These are phyloP conservation scores for Neoitamus cyanurus DNA, from an alignment of 2,888 invertebrate genomes.

Conservation along the genomic window DNA sequence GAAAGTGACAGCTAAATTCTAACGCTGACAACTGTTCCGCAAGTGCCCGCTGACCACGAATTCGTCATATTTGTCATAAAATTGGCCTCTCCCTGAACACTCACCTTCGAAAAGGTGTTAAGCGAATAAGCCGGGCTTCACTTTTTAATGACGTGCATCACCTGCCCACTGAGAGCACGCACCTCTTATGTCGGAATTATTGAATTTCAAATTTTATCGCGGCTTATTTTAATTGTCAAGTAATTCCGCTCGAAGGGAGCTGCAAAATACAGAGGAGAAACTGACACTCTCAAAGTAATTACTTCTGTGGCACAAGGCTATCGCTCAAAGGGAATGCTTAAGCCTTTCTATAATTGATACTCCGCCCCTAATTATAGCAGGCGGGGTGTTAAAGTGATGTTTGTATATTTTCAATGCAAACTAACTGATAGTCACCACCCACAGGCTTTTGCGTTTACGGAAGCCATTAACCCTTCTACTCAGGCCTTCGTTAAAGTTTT, in stretches of 20 bases:
- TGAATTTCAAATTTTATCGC: not conserved
- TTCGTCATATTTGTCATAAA: not conserved
- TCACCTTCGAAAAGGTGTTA: not conserved
- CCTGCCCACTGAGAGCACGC: not conserved
- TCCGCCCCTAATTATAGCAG: slow-evolving; percentile 45
- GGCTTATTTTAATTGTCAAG: not conserved
- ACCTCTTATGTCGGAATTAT: not conserved
- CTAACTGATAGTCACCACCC: slow-evolving; percentile 27
- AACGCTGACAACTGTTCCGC: not conserved
- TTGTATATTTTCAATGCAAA: slow-evolving; percentile 37
- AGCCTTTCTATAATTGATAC: slow-evolving; percentile 39
- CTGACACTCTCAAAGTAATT: slow-evolving; percentile 7
- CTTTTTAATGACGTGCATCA: slow-evolving; percentile 1
- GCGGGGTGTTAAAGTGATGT: slow-evolving; percentile 41
- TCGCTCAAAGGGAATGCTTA: slow-evolving; percentile 37
- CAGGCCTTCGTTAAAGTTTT: not conserved
- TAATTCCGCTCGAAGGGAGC: not conserved
- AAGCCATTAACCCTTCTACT: slow-evolving; percentile 43
- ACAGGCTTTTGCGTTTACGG: slow-evolving; percentile 25
- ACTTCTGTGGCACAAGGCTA: not conserved
- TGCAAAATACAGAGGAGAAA: not conserved
- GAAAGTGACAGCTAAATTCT: not conserved
- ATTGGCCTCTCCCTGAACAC: not conserved
- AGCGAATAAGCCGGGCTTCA: not conserved
- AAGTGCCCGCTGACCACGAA: not conserved